A percentile compares a stretch with the other conserved stretches of the same genome.
phyloP scores from a whole-genome alignment of 2,888 invertebrate species.

The Phaedon cochleariae region DNA sequence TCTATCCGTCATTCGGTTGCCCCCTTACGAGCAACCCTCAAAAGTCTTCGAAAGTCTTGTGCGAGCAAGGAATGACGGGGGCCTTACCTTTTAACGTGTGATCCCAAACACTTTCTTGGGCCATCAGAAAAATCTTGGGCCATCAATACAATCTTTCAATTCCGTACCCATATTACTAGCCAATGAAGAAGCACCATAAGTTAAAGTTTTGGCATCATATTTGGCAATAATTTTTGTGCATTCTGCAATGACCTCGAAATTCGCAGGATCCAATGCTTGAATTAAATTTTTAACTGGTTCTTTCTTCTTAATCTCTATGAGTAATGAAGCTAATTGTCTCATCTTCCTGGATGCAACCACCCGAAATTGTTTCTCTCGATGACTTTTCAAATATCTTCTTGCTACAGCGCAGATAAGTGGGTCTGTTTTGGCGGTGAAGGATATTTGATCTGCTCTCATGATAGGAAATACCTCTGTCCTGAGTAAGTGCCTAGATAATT shows the following conservation, averaged over 20 bases:
- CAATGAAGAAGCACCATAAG: conserved; percentile 21
- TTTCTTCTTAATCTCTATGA: conserved; percentile 17
- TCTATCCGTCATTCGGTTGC: too few relatives aligned
- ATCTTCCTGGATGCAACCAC: conserved; percentile 19
- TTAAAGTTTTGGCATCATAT: conserved; percentile 9
- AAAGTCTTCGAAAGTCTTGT: too few relatives aligned
- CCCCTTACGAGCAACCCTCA: too few relatives aligned
- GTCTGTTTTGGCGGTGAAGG: conserved; percentile 19
- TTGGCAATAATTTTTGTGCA: conserved; percentile 6
- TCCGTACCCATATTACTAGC: conserved; percentile 9
- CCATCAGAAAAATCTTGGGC: too few relatives aligned
- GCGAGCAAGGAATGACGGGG: too few relatives aligned
- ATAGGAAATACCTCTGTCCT: conserved; percentile 10
- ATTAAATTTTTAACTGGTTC: conserved; percentile 4
- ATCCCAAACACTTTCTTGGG: too few relatives aligned
- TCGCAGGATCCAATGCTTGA: conserved; percentile 12
- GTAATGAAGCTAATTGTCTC: conserved; percentile 22
- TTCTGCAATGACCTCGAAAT: conserved; percentile 16
- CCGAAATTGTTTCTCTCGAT: conserved; percentile 23
- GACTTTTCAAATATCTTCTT: conserved; percentile 24
- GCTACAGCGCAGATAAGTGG: conserved; percentile 21
- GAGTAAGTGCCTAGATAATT: too few relatives aligned
- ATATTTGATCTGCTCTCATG: conserved; percentile 15
- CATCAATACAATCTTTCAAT: conserved; percentile 18
- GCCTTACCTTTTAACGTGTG: too few relatives aligned